Percentiles rank a stretch among this genome's conserved stretches.
Evolutionary conservation across 2,113 vertebrate species (phyloP).

Genomic region (Xenotilapia flavipinnis): DNA sequence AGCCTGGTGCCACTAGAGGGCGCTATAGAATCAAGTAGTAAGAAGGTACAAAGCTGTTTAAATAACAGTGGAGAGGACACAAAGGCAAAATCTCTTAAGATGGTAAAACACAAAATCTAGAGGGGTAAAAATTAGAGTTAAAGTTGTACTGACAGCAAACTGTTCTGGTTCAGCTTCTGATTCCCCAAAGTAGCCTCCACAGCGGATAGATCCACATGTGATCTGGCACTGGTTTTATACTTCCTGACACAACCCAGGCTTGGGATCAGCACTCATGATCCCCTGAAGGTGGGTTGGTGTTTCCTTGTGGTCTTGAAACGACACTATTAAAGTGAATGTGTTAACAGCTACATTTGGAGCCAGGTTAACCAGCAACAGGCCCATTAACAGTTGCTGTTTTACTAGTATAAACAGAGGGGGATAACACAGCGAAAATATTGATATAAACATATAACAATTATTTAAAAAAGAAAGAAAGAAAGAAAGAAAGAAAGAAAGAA

Average conservation of each 20-base stretch:
- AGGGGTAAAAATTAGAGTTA: neutral
- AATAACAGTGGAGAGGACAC: neutral
- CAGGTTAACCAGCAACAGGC: neutral
- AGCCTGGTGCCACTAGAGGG: neutral
- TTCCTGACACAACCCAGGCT: neutral
- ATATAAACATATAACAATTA: neutral
- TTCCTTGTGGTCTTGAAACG: neutral
- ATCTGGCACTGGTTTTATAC: neutral
- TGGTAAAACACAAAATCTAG: neutral
- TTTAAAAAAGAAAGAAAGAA: neutral
- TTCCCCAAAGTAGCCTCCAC: fast-evolving
- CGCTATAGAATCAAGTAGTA: neutral
- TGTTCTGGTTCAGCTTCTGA: neutral
- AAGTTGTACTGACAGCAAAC: neutral
- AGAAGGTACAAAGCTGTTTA: neutral
- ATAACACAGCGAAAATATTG: fast-evolving
- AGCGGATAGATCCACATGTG: neutral
- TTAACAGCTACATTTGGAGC: neutral
- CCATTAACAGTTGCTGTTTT: neutral
- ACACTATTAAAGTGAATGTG: neutral
- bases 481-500: neutral
- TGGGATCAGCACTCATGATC: neutral
- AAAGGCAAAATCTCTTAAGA: neutral
- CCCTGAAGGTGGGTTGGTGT: neutral
- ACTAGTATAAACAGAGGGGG: neutral